These are phyloP conservation scores for Perizoma flavofasciatum DNA, from an alignment of 2,888 invertebrate genomes.

Conservation along the genomic window DNA sequence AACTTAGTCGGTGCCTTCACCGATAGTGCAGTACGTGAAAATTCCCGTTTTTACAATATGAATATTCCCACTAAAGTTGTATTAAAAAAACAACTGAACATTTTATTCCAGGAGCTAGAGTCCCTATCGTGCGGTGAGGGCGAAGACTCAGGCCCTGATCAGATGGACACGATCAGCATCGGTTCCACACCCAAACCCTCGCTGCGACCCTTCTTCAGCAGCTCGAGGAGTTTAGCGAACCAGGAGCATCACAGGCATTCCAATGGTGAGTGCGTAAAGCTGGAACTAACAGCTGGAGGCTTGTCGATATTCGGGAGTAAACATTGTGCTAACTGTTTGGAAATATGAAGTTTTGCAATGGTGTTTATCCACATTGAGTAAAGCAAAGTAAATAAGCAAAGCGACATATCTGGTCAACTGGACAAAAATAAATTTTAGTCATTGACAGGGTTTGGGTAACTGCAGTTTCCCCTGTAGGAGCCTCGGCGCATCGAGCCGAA, in stretches of 20 bases:
- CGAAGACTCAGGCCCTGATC: constrained; percentile 96
- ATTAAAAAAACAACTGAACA: not conserved
- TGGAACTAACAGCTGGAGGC: not conserved
- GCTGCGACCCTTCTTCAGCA: constrained; percentile 97
- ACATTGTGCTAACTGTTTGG: constrained; percentile 6
- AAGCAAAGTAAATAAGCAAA: too few relatives aligned
- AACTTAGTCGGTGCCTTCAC: too few relatives aligned
- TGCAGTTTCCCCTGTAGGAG: too few relatives aligned
- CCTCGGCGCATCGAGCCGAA: too few relatives aligned
- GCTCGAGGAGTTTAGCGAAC: constrained; percentile 90
- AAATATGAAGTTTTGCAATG: not conserved
- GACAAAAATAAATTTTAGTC: too few relatives aligned
- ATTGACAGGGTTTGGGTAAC: too few relatives aligned
- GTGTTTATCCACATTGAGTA: too few relatives aligned
- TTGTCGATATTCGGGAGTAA: not conserved
- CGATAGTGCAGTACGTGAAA: too few relatives aligned
- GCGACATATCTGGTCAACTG: too few relatives aligned
- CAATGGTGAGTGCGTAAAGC: constrained; percentile 59
- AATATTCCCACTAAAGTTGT: too few relatives aligned
- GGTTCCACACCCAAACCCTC: constrained; percentile 99
- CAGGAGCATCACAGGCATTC: constrained; percentile 78
- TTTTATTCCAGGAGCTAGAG: constrained; percentile 91
- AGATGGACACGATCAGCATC: constrained; percentile 96
- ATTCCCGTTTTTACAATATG: too few relatives aligned
- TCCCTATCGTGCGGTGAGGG: constrained; percentile 93